Evolutionary conservation across 2,113 vertebrate species (phyloP).

Genomic region (Ictidomys tridecemlineatus): DNA sequence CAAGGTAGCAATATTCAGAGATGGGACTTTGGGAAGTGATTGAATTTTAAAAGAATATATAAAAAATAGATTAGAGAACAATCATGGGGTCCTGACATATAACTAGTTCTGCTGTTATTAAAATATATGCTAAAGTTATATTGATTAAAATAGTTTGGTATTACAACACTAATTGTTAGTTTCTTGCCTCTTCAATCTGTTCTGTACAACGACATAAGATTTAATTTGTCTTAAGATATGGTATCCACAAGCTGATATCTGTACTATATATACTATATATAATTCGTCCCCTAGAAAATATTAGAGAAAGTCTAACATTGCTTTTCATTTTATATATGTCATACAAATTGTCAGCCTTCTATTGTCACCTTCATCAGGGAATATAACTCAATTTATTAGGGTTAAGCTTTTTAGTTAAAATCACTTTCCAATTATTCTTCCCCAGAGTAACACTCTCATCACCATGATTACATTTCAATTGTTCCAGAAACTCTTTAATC

Average conservation of each 20-base stretch:
- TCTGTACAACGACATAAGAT: too few species aligned
- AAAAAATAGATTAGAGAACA: not conserved
- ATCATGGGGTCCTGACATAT: not conserved
- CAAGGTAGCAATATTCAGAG: not conserved
- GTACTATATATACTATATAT: not conserved
- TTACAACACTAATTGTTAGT: not conserved
- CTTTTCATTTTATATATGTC: not conserved
- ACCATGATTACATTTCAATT: not conserved
- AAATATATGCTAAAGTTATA: not conserved
- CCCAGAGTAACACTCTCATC: not conserved
- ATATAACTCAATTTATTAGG: not conserved
- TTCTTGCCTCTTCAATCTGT: not conserved
- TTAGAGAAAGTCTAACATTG: not conserved
- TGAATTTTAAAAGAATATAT: not conserved
- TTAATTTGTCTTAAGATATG: not conserved
- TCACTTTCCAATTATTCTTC: not conserved
- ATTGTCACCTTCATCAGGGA: not conserved
- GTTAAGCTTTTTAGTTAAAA: conserved; percentile 25
- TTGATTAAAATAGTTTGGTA: not conserved
- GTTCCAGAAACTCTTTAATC: not conserved
- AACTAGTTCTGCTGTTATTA: not conserved
- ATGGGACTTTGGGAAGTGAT: not conserved
- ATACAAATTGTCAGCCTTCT: not conserved
- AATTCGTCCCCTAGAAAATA: not conserved
- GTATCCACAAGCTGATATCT: not conserved